Conservation (phyloP, 2,888 invertebrate genomes). For the Glyphotaelius pellucidus region DNA sequence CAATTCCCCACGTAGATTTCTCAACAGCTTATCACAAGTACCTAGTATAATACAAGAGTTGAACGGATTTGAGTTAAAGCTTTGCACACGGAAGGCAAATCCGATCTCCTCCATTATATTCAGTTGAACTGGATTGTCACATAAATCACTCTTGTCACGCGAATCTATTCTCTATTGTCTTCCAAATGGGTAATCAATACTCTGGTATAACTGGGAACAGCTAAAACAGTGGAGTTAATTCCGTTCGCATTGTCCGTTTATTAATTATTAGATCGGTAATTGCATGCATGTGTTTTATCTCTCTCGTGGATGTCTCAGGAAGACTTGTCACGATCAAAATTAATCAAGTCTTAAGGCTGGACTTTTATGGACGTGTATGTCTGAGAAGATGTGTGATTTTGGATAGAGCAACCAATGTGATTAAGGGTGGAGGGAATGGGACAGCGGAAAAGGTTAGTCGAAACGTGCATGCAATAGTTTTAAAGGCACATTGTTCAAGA, state of each 20-base stretch:
- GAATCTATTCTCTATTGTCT: constrained; percentile 43
- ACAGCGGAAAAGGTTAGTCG: too few relatives aligned
- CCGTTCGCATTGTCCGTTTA: not conserved
- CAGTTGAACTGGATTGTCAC: constrained; percentile 44
- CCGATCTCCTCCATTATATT: constrained; percentile 28
- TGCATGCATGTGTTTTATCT: not conserved
- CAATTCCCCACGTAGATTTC: constrained; percentile 2
- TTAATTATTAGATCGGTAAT: not conserved
- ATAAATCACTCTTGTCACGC: constrained; percentile 51
- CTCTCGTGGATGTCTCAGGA: not conserved
- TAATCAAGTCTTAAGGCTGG: not conserved
- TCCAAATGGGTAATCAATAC: constrained; percentile 44
- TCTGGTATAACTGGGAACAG: not conserved
- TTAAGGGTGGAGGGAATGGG: too few relatives aligned
- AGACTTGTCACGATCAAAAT: not conserved
- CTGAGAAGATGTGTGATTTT: too few relatives aligned
- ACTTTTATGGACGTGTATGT: too few relatives aligned
- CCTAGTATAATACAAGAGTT: not conserved
- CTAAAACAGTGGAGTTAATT: not conserved
- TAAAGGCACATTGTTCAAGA: too few relatives aligned
- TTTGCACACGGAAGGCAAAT: constrained; percentile 14
- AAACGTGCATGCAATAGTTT: too few relatives aligned
- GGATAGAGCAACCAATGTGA: too few relatives aligned
- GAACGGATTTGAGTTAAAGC: constrained; percentile 30
- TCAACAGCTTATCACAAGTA: constrained; percentile 11